A percentile compares a stretch with the other conserved stretches of the same genome.
Evolutionary conservation across 1,140 invertebrate species (phyloP).

Genomic region (Catajapyx aquilonaris): DNA sequence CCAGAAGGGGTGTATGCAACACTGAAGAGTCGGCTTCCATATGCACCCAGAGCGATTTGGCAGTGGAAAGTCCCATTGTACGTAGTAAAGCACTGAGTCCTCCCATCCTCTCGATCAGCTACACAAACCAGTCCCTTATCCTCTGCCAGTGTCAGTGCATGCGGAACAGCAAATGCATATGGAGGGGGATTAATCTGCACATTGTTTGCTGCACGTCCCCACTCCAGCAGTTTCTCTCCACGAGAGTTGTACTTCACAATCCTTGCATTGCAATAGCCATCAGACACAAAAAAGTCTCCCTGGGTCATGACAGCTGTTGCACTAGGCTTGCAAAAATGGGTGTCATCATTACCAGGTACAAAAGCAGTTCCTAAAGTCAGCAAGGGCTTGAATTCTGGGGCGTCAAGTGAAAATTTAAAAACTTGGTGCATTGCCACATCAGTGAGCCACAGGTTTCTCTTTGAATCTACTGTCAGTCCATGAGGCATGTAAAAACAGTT

Average conservation of each 20-base stretch:
- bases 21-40: conserved; percentile 42
- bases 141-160: conserved; percentile 57
- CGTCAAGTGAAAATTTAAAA: conserved; percentile 38
- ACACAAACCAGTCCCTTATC: conserved; percentile 54
- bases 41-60: conserved; percentile 26
- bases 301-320: conserved; percentile 59
- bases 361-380: conserved; percentile 30
- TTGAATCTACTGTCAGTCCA: conserved; percentile 63
- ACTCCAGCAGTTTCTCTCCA: conserved; percentile 41
- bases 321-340: conserved; percentile 83
- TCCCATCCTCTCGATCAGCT: conserved; percentile 78
- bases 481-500: conserved; percentile 85
- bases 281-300: conserved; percentile 81
- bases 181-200: conserved; percentile 15
- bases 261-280: conserved; percentile 85
- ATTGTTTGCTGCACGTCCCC: conserved; percentile 27
- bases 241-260: conserved; percentile 59
- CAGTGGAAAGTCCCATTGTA: conserved; percentile 33
- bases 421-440: conserved; percentile 89
- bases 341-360: conserved; percentile 50
- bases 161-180: conserved; percentile 51
- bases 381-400: conserved; percentile 11
- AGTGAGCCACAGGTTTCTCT: conserved; percentile 72
- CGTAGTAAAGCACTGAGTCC: conserved; percentile 52
- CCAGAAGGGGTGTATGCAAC: conserved; percentile 35